Evolutionary conservation across 30 jellyfish, hydroid and myxozoan species (phyloP).

Genomic region (Kudoa iwatai): DNA sequence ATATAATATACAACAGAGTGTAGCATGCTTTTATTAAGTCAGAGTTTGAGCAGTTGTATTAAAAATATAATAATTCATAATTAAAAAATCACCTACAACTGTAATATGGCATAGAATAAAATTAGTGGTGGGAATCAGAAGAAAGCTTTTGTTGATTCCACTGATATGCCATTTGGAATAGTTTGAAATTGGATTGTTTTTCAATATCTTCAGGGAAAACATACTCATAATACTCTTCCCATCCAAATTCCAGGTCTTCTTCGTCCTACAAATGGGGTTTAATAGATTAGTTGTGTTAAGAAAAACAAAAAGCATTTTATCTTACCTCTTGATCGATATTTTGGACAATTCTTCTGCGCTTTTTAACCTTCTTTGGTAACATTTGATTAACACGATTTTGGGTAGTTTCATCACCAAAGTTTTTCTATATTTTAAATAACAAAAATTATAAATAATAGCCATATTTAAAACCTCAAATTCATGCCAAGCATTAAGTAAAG

Average conservation of each 20-base stretch:
- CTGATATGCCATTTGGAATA: constrained; percentile 64
- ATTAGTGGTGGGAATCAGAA: too few relatives aligned
- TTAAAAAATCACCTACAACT: too few relatives aligned
- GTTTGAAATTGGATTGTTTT: constrained; percentile 48
- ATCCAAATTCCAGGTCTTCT: constrained; percentile 46
- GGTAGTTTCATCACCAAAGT: constrained; percentile 15
- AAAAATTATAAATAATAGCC: not conserved
- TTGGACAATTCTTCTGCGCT: constrained; percentile 14
- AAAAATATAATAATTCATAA: too few relatives aligned
- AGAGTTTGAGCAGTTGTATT: too few relatives aligned
- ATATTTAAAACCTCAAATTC: constrained; percentile 17
- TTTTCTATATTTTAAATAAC: constrained; percentile 2
- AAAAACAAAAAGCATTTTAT: too few relatives aligned
- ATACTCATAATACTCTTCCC: constrained; percentile 92
- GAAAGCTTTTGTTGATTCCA: constrained; percentile 53
- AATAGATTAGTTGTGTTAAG: too few relatives aligned
- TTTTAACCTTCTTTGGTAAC: constrained; percentile 46
- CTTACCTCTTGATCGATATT: not conserved
- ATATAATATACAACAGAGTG: too few relatives aligned
- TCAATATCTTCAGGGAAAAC: constrained; percentile 66
- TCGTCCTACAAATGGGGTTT: constrained; percentile 1
- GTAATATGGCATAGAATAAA: too few relatives aligned
- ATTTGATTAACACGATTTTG: constrained; percentile 9
- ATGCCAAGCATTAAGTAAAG: constrained; percentile 61
- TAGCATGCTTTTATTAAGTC: too few relatives aligned